Base-by-base conservation (phyloP, 2,797 vertebrate genomes). In the Microhierax caerulescens region DNA sequence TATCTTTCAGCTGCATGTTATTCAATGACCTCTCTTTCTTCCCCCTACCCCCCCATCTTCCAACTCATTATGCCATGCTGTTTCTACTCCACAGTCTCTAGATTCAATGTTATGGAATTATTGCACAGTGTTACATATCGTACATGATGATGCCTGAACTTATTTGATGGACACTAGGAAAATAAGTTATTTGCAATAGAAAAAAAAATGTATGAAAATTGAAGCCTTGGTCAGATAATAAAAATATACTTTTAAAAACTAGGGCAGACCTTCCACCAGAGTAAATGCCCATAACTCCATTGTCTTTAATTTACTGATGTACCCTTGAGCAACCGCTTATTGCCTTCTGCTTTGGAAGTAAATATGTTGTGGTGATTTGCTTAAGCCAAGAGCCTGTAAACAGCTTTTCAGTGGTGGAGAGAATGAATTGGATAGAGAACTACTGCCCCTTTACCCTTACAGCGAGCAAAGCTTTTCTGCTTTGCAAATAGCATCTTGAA, bases 401-500 rank as follows among this genome's bases (percentile, higher is more conserved):
- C 19, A 86, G 27, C 15, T 59, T 89, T 92, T 72, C 24, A 43
- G 22, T 37, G 8, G 57, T 13, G 3, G 41, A 73, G 30, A 65
- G 77, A 76, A 80, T 41, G 28, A 92, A 92, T 10, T 50, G 39
- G 47, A 65, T 61, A 63, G 60, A 88, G 19, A 78, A 76, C 27
- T 20, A 65, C 45, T 64, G 34, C 13, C 78, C 67, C 77, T 92
- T 96, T 82, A 69, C 34, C n/a, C 16, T 81, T 69, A 59, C 7
- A 51, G 50, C 32, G 39, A 80, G 30, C 32, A 90, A 91, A 92
- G 32, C 47, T 50, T 30, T 92, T 77, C 59, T 96, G 57, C 68
- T 90, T 92, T 78, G 69, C 79, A 83, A 93, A 93, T 67, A 87
- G 11, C 53, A 47, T 75, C 72, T 93, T 91, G 64, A 88, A 83